Percentiles rank a stretch among this genome's conserved stretches.
These are phyloP conservation scores for Heterohyrax brucei DNA, from an alignment of 2,797 vertebrate genomes.

Conservation along the genomic window DNA sequence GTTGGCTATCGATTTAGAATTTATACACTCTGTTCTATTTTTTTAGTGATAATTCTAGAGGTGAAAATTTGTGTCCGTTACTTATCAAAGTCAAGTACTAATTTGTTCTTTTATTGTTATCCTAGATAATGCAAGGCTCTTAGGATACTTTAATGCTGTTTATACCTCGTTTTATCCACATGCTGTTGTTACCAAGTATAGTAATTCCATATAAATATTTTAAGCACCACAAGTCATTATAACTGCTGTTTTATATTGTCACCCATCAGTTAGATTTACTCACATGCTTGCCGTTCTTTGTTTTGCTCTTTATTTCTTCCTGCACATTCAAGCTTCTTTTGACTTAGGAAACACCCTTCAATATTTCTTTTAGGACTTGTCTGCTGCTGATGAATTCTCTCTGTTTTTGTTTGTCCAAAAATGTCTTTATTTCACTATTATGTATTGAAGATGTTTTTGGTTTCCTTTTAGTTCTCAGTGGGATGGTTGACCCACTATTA, in stretches of 20 bases:
- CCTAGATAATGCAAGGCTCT: neutral
- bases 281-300: neutral
- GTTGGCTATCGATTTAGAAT: neutral
- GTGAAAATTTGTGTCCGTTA: neutral
- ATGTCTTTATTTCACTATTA: neutral
- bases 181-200: neutral
- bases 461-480: neutral
- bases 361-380: neutral
- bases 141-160: neutral
- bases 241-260: neutral
- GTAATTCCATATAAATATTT: neutral
- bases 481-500: neutral
- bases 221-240: neutral
- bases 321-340: neutral
- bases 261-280: neutral
- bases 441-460: neutral
- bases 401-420: neutral
- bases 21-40: neutral
- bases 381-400: neutral
- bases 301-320: conserved; percentile 5
- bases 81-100: neutral
- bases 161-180: neutral
- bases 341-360: neutral
- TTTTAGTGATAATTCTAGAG: neutral
- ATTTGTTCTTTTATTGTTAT: neutral